Base-by-base conservation (phyloP, 1,140 invertebrate genomes). In the Potamilus streckersoni region DNA sequence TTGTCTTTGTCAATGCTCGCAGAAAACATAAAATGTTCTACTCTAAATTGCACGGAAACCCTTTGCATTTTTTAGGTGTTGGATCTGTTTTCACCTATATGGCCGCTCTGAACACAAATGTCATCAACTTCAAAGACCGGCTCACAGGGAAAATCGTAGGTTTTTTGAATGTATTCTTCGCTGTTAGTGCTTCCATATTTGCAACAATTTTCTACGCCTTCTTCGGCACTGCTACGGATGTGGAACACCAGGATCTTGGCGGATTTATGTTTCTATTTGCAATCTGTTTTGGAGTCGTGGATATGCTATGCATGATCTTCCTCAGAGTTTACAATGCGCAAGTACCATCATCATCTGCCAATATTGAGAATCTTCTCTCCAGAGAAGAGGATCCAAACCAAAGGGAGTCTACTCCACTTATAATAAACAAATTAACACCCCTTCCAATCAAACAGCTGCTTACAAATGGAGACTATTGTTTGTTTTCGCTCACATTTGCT, bases 1-100 rank as follows among this genome's bases (percentile, higher is more conserved):
- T 38, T 38, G 6, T 1, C 6, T 8, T 38, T 8, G 8, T 6
- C 8, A 38, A 38, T 38, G 1, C 8, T 38, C 6, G 38, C 4
- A 38, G 38, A 38, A 8, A 38, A 38, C 8, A 38, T 6, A 38
- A 38, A 38, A 38, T 0, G 38, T 38, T 4, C 5, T 1, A 6
- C 8, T 38, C 2, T 38, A 38, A 38, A 38, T 38, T 38, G 38
- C 38, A 38, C 38, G 2, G 3, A 38, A 38, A 38, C 38, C 5
- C 0, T 38, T 0, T 38, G 8, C 6, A 38, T 63, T 69, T 69
- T 70, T 2, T 27, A 83, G 82, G 80, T 20, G 20, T 82, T 62
- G 80, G 82, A 1, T 79, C 80, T 11, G 72, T 83, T 14, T 83
- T 79, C 61, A 82, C 76, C 1, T 83, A 83, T 27, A 82, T 83